Conservation (phyloP, 1,140 invertebrate species). For the Cephus cinctus region DNA sequence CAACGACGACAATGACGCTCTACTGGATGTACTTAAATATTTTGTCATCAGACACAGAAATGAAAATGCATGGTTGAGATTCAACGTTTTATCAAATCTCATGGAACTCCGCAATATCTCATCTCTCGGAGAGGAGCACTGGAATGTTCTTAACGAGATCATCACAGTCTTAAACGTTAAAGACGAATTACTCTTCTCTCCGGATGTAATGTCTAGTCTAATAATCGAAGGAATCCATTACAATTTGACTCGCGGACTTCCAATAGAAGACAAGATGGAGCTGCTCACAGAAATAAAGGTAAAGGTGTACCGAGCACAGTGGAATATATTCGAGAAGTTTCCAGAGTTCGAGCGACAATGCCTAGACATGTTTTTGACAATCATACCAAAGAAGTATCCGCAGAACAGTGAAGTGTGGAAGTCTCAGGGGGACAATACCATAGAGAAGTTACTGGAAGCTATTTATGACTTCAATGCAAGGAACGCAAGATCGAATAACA, state of each 20-base stretch:
- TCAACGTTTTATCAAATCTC: constrained; percentile 15
- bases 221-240: constrained; percentile 20
- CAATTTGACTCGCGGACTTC: constrained; percentile 14
- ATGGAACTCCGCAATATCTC: constrained; percentile 17
- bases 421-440: neutral
- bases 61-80: constrained; percentile 23
- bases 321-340: constrained; percentile 24
- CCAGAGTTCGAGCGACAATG: constrained; percentile 26
- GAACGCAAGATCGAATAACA: neutral
- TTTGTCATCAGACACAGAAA: constrained; percentile 31
- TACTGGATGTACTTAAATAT: constrained; percentile 32
- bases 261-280: constrained; percentile 16
- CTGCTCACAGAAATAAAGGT: constrained; percentile 13
- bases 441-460: constrained; percentile 9
- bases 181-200: neutral
- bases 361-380: constrained; percentile 16
- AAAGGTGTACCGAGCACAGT: neutral
- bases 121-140: constrained; percentile 10
- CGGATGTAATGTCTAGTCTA: constrained; percentile 15
- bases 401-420: constrained; percentile 5
- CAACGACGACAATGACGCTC: constrained; percentile 30
- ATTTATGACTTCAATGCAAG: constrained; percentile 31
- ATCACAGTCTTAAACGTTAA: constrained; percentile 22
- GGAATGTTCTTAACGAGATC: constrained; percentile 24
- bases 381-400: constrained; percentile 10